Base-by-base conservation (phyloP, 2,797 vertebrate species). In the Vipera latastei region DNA sequence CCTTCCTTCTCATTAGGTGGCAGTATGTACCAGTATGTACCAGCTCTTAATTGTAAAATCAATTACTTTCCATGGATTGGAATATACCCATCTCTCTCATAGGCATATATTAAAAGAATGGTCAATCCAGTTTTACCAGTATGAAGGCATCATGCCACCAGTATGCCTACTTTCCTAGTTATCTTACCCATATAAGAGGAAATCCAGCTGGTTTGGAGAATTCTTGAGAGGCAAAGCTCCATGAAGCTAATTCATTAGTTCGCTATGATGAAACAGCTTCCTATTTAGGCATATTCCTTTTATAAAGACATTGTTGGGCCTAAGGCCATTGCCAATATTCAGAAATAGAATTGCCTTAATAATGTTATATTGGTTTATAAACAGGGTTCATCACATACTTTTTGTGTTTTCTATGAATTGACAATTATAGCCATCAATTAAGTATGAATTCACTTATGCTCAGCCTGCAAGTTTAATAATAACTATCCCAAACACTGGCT, bases 91-190 rank as follows among this genome's bases (percentile, higher is more conserved):
- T 56, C 73, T 88, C 22, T 25, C 92, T 32, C 44, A 53, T 38
- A 69, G 59, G 5, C 0, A 0, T 44, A 22, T 78, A 38, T 88
- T 73, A 56, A 69, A 86, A 63, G 18, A 69, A 61, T 65, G 32
- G 32, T 26, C 48, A 90, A 59, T 92, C 92, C 61, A 90, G 83
- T 90, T 87, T 73, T n/a, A 9, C 61, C 44, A 57, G 32, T 92
- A 38, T 51, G 51, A 57, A 51, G 38, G 48, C 20, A 78, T 28
- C 20, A 20, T 92, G 55, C 61, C 87, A 86, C 44, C 83, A 88
- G 32, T 88, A 32, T 9, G 85, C 11, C 83, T 59, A 8, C 11
- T 78, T 91, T 53, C 48, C 38, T 57, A 48, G 78, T 26, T 61
- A 28, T 48, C 59, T 55, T n/a, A 22, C 26, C n/a, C 25, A 14